A percentile compares a stretch with the other conserved stretches of the same genome.
Evolutionary conservation across 2,888 invertebrate species (phyloP).

Genomic region (Machimus atricapillus): DNA sequence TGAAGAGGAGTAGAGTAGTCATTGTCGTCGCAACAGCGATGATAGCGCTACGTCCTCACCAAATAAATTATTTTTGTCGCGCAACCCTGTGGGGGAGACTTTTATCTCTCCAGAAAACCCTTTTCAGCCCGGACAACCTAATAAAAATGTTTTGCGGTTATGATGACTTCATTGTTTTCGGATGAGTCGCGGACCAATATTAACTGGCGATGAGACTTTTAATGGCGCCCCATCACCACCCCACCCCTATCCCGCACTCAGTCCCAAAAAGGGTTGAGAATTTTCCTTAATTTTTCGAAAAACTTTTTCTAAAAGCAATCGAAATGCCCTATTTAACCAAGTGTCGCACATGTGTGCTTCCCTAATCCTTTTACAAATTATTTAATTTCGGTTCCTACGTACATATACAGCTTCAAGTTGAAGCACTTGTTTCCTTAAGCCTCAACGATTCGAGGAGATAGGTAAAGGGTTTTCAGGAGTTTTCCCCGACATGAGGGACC

Average conservation of each 20-base stretch:
- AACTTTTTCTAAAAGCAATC: not conserved
- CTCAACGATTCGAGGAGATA: not conserved
- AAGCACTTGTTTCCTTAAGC: not conserved
- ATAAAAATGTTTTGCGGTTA: slow-evolving; percentile 33
- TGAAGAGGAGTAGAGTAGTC: slow-evolving; percentile 35
- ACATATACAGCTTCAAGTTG: not conserved
- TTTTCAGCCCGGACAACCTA: slow-evolving; percentile 12
- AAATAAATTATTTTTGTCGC: slow-evolving; percentile 21
- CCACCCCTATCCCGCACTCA: not conserved
- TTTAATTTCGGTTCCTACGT: not conserved
- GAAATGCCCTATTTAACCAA: not conserved
- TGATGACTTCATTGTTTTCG: slow-evolving; percentile 39
- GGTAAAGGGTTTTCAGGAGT: not conserved
- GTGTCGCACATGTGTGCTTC: slow-evolving; percentile 4
- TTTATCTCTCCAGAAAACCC: slow-evolving; percentile 33
- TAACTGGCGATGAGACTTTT: slow-evolving; percentile 23
- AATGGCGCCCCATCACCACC: not conserved
- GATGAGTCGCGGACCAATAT: slow-evolving; percentile 21
- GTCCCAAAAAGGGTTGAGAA: not conserved
- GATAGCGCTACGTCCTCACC: not conserved
- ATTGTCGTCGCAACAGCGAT: not conserved
- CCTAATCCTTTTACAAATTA: slow-evolving; percentile 36
- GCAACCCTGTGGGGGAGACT: not conserved
- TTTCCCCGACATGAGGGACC: not conserved
- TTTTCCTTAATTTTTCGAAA: not conserved